Percentiles rank a stretch among this genome's conserved stretches.
Evolutionary conservation across 2,113 vertebrate genomes (phyloP).

Genomic region (Bujurquina vittata): DNA sequence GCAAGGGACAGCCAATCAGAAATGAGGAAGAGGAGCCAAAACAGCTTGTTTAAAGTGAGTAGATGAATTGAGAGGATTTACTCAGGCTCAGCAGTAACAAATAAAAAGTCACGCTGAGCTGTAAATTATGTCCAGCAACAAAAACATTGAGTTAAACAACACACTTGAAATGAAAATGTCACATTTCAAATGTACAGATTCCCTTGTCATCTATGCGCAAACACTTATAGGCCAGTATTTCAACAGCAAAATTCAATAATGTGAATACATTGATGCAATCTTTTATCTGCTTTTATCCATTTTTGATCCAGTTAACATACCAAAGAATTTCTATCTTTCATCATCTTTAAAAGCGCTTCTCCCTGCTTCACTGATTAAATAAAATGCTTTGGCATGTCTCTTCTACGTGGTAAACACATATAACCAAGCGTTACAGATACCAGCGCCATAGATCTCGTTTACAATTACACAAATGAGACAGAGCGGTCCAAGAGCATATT

Average conservation of each 20-base stretch:
- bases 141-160: background rate
- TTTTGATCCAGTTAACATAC: conserved; percentile 55
- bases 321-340: conserved; percentile 50
- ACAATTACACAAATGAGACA: background rate
- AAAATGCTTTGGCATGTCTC: background rate
- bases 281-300: conserved; percentile 29
- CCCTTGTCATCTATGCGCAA: background rate
- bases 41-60: background rate
- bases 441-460: background rate
- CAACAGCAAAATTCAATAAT: background rate
- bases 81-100: background rate
- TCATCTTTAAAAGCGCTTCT: conserved; percentile 23
- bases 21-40: background rate
- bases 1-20: background rate
- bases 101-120: background rate
- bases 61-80: background rate
- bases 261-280: conserved; percentile 14
- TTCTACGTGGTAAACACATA: background rate
- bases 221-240: background rate
- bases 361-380: background rate
- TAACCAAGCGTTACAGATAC: background rate
- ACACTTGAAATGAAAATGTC: background rate
- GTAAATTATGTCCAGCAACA: background rate
- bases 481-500: background rate
- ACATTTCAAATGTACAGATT: no score